These are phyloP conservation scores for Macrophya alboannulata DNA, from an alignment of 2,888 invertebrate genomes.

Conservation along the genomic window DNA sequence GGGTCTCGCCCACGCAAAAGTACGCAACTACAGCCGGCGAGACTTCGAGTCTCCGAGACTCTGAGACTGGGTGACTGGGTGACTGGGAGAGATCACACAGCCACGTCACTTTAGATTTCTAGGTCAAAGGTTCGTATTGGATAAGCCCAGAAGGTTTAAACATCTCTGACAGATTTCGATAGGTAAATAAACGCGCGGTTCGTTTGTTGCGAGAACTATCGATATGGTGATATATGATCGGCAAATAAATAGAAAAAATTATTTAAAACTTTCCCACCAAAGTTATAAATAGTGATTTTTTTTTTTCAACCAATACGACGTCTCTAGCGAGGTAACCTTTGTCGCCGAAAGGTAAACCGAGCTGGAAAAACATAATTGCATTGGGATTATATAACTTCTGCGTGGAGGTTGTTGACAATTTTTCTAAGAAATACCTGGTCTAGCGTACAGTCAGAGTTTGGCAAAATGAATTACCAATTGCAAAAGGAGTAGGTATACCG, in stretches of 20 bases:
- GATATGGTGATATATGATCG: background rate
- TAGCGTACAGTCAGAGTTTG: background rate
- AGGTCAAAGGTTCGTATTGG: slow-evolving; percentile 35
- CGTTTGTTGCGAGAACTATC: background rate
- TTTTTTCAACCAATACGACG: background rate
- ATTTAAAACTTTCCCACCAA: background rate
- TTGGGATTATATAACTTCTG: slow-evolving; percentile 3
- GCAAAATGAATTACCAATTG: background rate
- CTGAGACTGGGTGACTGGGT: slow-evolving; percentile 25
- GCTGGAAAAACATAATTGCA: slow-evolving; percentile 23
- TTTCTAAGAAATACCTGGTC: background rate
- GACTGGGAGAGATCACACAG: slow-evolving; percentile 47
- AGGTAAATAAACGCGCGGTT: background rate
- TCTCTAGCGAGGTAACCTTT: background rate
- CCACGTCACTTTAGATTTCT: slow-evolving; percentile 20
- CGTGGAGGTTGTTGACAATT: background rate
- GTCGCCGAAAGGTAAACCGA: background rate
- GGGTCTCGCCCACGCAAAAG: slow-evolving; percentile 37
- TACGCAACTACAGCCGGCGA: slow-evolving; percentile 36
- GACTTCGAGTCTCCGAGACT: slow-evolving; percentile 16
- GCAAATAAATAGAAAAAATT: background rate
- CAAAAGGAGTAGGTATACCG: background rate
- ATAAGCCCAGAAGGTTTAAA: background rate
- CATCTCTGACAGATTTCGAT: background rate
- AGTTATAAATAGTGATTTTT: background rate